phyloP scores from a whole-genome alignment of 1,140 invertebrate genomes.

The Diabrotica undecimpunctata region DNA sequence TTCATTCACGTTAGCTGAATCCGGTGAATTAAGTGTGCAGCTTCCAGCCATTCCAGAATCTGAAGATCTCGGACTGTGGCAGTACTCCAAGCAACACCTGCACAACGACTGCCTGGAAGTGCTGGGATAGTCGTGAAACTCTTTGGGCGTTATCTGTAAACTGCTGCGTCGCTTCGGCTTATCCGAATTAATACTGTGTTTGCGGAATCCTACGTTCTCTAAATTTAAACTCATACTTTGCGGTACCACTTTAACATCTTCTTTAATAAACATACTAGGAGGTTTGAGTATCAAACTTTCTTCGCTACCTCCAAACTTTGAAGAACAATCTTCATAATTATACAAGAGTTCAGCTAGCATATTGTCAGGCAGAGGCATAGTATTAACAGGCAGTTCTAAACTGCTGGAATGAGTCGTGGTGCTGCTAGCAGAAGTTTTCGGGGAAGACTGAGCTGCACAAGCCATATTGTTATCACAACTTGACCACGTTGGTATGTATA shows the following conservation, averaged over 20 bases:
- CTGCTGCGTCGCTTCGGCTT: slow-evolving; percentile 41
- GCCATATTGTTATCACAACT: slow-evolving; percentile 45
- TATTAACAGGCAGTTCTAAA: slow-evolving; percentile 51
- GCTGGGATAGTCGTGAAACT: slow-evolving; percentile 47
- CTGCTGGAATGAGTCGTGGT: slow-evolving; percentile 52
- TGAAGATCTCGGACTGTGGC: slow-evolving; percentile 64
- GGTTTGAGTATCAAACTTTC: slow-evolving; percentile 51
- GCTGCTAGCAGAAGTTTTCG: slow-evolving; percentile 16
- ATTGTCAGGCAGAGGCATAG: slow-evolving; percentile 49
- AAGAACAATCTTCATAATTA: slow-evolving; percentile 42
- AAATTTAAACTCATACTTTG: slow-evolving; percentile 32
- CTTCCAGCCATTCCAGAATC: slow-evolving; percentile 82
- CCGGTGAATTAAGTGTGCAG: slow-evolving; percentile 65
- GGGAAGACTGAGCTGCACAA: slow-evolving; percentile 21
- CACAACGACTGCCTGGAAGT: slow-evolving; percentile 48
- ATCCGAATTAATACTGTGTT: slow-evolving; percentile 44
- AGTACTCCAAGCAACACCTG: slow-evolving; percentile 58
- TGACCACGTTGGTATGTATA: slow-evolving; percentile 54
- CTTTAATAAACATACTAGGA: slow-evolving; percentile 52
- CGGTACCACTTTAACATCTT: slow-evolving; percentile 20
- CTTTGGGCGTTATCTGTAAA: slow-evolving; percentile 37
- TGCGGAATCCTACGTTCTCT: slow-evolving; percentile 37
- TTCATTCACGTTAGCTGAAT: slow-evolving; percentile 45
- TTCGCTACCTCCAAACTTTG: slow-evolving; percentile 39
- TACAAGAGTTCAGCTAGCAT: slow-evolving; percentile 52